Evolutionary conservation across 2,888 invertebrate genomes (phyloP), one percentile per base, ranked within the genome.

Genomic region (Acrobasis consociella): DNA sequence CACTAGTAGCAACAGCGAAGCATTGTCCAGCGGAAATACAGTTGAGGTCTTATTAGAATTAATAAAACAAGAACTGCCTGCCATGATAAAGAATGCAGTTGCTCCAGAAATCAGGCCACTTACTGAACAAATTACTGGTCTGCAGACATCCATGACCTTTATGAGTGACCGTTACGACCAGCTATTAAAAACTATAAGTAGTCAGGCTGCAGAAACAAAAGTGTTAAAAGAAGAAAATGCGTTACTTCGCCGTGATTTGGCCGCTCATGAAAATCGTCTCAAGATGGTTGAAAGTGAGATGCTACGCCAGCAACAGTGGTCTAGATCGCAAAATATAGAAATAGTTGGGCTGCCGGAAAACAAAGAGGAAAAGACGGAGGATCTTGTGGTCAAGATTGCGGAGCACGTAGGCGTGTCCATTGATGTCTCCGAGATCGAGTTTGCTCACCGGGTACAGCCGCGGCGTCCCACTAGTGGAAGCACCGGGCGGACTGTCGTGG

Each of bases 341-440:
- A 49, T 64, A 15, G 53, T 58, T n/a, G 64, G 64, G 37, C 17
- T 64, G n/a, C 64, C 64, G 0, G 64, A 64, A 37, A 22, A 22
- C 11, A 55, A 53, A 2, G 58, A 58, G 5, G 60, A 58, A 16
- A 53, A 15, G 1, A 64, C 61, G 11, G 37, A 15, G 55, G 55
- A 55, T 11, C 13, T 55, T 1, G 38, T 55, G 7, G 15, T 38
- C 7, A 55, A 38, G 38, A 38, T 55, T 38, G 38, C 55, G 15
- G 2, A 38, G n/a, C 53, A 31, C 38, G 52, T 58, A 5, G 52
- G 53, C 16, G 46, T 38, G 15, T 5, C 53, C 9, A 37, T 61
- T 1, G 13, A 22, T 2, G 22, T 17, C 7, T 2, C 46, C 15
- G 55, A 61, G 10, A 16, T 61, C 2, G 61, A 61, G 15, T 61